These are phyloP conservation scores for Noctua comes DNA, from an alignment of 2,888 invertebrate species.

Conservation along the genomic window DNA sequence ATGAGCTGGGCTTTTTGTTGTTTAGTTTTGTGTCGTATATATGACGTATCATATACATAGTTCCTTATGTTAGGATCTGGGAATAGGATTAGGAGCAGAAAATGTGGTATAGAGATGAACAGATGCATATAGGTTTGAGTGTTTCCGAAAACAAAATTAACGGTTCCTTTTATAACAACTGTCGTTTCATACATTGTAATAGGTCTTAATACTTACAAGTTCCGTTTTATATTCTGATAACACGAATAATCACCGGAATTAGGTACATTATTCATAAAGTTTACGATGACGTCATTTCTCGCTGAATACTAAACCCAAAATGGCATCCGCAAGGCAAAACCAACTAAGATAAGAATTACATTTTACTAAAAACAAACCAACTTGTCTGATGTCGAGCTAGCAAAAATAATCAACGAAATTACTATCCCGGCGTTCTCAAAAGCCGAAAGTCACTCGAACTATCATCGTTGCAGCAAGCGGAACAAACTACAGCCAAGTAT, in stretches of 20 bases:
- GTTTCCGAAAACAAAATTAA: neutral
- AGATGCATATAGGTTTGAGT: neutral
- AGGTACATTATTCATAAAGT: slow-evolving; percentile 22
- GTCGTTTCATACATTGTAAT: slow-evolving; percentile 11
- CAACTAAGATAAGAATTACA: slow-evolving; percentile 44
- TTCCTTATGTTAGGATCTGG: neutral
- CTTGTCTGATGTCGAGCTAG: slow-evolving; percentile 59
- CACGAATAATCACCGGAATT: slow-evolving; percentile 40
- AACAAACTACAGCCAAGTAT: slow-evolving; percentile 89
- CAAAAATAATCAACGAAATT: slow-evolving; percentile 75
- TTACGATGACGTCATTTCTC: slow-evolving; percentile 40
- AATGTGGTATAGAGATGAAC: neutral
- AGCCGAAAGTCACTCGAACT: slow-evolving; percentile 87
- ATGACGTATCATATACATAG: too few relatives aligned
- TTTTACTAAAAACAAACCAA: slow-evolving; percentile 54
- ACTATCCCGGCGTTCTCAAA: slow-evolving; percentile 75
- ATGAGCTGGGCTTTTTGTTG: neutral
- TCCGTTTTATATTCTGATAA: slow-evolving; percentile 30
- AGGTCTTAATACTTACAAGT: slow-evolving; percentile 30
- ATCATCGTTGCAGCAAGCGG: slow-evolving; percentile 84
- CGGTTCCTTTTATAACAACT: neutral
- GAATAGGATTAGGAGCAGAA: neutral
- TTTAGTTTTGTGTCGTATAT: neutral
- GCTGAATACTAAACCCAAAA: neutral
- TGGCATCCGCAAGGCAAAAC: slow-evolving; percentile 10